Percentiles rank a stretch among this genome's conserved stretches.
phyloP scores from a whole-genome alignment of 2,113 vertebrate genomes.

The Xiphias gladius region DNA sequence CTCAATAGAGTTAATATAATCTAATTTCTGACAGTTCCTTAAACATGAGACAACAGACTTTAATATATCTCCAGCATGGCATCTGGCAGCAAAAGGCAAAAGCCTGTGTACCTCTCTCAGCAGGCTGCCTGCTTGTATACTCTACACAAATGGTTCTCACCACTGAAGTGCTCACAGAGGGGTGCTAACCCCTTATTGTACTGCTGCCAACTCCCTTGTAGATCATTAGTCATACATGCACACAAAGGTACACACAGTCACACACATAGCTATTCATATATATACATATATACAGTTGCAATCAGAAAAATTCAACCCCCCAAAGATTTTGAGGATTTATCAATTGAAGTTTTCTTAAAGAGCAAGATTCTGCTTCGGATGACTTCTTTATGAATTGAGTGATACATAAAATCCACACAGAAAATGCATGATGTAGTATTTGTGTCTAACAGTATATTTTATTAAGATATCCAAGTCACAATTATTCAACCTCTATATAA shows the following conservation, averaged over 20 bases:
- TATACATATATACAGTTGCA: background rate
- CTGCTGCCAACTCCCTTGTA: constrained; percentile 56
- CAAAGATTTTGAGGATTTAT: too few relatives aligned
- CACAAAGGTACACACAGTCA: constrained; percentile 14
- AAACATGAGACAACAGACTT: constrained; percentile 66
- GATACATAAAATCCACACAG: too few relatives aligned
- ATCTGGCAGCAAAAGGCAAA: constrained; percentile 57
- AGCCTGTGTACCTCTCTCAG: constrained; percentile 52
- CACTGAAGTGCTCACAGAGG: constrained; percentile 57
- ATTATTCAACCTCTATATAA: too few relatives aligned
- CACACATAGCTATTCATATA: constrained; percentile 19
- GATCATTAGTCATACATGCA: constrained; percentile 56
- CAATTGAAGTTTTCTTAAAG: too few relatives aligned
- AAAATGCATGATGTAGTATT: too few relatives aligned
- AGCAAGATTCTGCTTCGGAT: too few relatives aligned
- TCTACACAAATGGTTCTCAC: constrained; percentile 60
- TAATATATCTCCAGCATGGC: constrained; percentile 65
- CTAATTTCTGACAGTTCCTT: constrained; percentile 74
- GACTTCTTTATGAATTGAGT: too few relatives aligned
- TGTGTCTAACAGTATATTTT: too few relatives aligned
- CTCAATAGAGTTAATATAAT: constrained; percentile 67
- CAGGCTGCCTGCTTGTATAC: constrained; percentile 59
- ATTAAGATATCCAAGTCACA: too few relatives aligned
- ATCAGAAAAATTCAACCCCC: too few relatives aligned
- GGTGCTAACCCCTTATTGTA: constrained; percentile 45